Base-by-base conservation (phyloP, 2,888 invertebrate species). In the Ochlodes sylvanus region DNA sequence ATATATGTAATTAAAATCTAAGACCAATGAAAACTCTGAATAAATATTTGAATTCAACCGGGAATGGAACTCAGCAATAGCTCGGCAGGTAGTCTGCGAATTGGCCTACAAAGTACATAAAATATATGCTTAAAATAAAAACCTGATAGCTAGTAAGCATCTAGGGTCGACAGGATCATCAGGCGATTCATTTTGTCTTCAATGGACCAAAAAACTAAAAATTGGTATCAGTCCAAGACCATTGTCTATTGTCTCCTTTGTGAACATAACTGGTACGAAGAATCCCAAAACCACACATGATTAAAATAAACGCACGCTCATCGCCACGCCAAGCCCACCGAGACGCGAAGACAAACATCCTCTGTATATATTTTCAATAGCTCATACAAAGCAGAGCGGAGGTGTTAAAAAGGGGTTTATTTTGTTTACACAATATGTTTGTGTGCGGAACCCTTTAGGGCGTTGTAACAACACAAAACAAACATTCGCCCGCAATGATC, bases 331-430 rank as follows among this genome's bases (percentile, higher is more conserved):
- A 14, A 55, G 27, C 27, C 42, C 63, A 41, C 54, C 44, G 15
- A 47, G 15, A 15, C 15, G 15, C 54, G 32, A 47, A 64, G 12
- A 10, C 63, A 64, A 64, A 64, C 63, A 64, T 56, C 63, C 63
- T 54, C 44, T 44, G 17, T 56, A 34, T 47, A 64, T 60, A 44
- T 60, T 42, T 15, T 44, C 55, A 55, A 44, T 47, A 17, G 44
- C 60, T 44, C 60, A 56, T 47, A 64, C 64, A 64, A 64, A 64
- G 57, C 64, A 57, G 56, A 50, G 57, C 64, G 52, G 58, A 58
- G 65, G 65, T 58, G 65, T 65, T 65, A 65, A 64, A 64, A 57
- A 50, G 65, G 65, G 58, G 50, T 52, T 65, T 65, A 65, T 65
- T 65, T 65, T 57, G 57, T 57, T 65, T 57, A 65, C 50, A 57